Base-by-base conservation (phyloP, 2,888 invertebrate species). In the Caenorhabditis plicata region DNA sequence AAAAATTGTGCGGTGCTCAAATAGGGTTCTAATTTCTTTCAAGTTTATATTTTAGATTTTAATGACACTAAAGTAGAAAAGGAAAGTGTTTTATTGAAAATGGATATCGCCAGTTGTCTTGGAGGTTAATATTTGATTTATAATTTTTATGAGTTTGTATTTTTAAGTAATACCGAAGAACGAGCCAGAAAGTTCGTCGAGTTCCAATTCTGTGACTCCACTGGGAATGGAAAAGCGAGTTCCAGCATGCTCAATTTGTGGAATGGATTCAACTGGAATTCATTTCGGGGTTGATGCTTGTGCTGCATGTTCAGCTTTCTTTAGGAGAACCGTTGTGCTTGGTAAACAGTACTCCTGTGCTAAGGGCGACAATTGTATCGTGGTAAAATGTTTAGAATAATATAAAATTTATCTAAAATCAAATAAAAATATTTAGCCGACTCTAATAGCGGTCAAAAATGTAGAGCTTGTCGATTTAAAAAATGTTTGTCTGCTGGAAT, bases 261-360 rank as follows among this genome's bases (percentile, higher is more conserved):
- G 64, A 19, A 73, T 71, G 33, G 77, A 77, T 26, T 77, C 77
- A 8, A 77, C 77, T 9, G 77, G 77, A 7, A 77, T 77, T 35
- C 77, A 77, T 45, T 77, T 77, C 46, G 77, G 76, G 9, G 73
- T 72, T n/a, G 77, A 77, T 43, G 74, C 76, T 9, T 77, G 77
- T 51, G 73, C 76, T 8, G 76, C 76, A 7, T 77, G 77, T 45
- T 72, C 65, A 22, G 69, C 69, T 7, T 69, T 69, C 48, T 69
- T 69, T 39, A 39, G 75, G 42, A 49, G 77, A 39, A 77, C 76
- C 5, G 75, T 77, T 11, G 77, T 77, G 9, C 51, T 77, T 31
- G 58, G 58, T 42, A 77, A 77, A 52, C 57, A 70, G 39, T 77
- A 77, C 54, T 43, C 45, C 5, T 77, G 77, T 50, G 47, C 64